A percentile compares a stretch with the other conserved stretches of the same genome.
These are phyloP conservation scores for Pyrochroa serraticornis DNA, from an alignment of 2,888 invertebrate species.

Conservation along the genomic window DNA sequence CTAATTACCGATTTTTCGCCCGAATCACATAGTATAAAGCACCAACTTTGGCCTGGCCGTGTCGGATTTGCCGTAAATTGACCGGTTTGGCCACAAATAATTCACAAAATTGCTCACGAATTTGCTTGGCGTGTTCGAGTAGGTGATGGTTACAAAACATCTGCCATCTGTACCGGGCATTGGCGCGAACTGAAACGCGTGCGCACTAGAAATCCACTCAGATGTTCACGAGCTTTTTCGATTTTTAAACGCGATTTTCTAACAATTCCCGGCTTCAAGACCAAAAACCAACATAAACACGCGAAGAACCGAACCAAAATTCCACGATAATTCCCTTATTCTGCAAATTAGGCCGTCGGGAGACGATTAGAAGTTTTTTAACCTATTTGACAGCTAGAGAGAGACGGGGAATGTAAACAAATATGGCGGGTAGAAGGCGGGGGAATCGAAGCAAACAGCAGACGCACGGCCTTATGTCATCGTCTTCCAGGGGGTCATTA, in stretches of 20 bases:
- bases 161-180: conserved; percentile 60
- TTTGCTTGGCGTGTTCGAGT: conserved; percentile 50
- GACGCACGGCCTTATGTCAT: conserved; percentile 36
- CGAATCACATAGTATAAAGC: conserved; percentile 38
- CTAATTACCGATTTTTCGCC: conserved; percentile 35
- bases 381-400: conserved; percentile 38
- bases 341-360: no score
- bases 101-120: conserved; percentile 41
- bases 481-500: conserved; percentile 33
- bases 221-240: conserved; percentile 22
- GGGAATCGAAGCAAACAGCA: conserved; percentile 41
- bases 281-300: no score
- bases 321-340: no score
- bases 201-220: conserved; percentile 39
- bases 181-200: conserved; percentile 57
- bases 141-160: conserved; percentile 58
- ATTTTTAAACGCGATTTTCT: conserved; percentile 2
- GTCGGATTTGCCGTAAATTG: conserved; percentile 27
- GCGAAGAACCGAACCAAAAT: no score
- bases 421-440: conserved; percentile 46
- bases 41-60: conserved; percentile 32
- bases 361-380: conserved; percentile 9
- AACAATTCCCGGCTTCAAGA: background rate
- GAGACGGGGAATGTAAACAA: conserved; percentile 51
- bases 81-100: conserved; percentile 41